Evolutionary conservation across 2,113 vertebrate genomes (phyloP), one percentile per base, ranked within the genome.

Genomic region (Callopanchax toddi): DNA sequence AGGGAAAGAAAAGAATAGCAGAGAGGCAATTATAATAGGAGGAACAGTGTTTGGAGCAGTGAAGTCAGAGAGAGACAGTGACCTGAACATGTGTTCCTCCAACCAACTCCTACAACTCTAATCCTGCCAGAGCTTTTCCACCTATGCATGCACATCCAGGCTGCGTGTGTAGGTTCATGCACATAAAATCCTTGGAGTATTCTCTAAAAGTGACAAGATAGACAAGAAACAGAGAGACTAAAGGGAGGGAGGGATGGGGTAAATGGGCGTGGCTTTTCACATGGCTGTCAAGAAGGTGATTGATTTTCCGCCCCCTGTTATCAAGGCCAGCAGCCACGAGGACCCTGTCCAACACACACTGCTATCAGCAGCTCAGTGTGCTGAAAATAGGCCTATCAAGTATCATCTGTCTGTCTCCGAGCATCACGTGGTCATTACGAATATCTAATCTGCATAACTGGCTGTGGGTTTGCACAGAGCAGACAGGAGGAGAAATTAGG

Each of bases 41-140:
- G 58, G 51, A 86, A 71, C 74, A 67, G 66, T 63, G 79, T 85
- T 81, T 78, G 76, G 61, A 87, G 78, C 72, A 69, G 51, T 7
- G 60, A 49, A 78, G 82, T 81, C 67, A 18, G 42, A 76, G 71
- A 71, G 62, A 86, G 70, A 81, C 62, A 46, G 60, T 81, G 88
- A 87, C 87, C 84, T 78, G 74, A 86, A 87, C 89, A 91, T 70
- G 79, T 91, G 85, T 86, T 85, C 58, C 66, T 75, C 76, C 70
- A 84, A 81, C 75, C 69, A 82, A 81, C 79, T 82, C 77, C 70
- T 61, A 73, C 56, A 76, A 71, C 59, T 71, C 77, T 88, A 89
- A 91, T 89, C 87, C 85, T 79, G 79, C 74, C 73, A 64, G 71
- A 65, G 71, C 66, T 5, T 71, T 65, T 56, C 73, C 76, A 45